Conservation (phyloP, 2,888 invertebrate genomes). For the Drosophila merina region DNA sequence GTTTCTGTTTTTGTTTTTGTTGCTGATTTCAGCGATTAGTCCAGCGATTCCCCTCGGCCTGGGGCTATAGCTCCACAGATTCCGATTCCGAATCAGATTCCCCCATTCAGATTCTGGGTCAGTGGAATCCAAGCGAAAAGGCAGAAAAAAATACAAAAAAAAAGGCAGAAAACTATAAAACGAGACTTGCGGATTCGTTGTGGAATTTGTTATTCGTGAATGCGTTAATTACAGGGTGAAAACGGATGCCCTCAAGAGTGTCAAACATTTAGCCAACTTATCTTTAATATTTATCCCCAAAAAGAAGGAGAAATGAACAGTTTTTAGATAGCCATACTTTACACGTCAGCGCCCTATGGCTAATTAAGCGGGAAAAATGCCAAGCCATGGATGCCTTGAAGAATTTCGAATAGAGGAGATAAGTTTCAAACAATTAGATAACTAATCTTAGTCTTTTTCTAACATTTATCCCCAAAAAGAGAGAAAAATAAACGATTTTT, state of each 20-base stretch:
- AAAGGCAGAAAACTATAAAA: not conserved
- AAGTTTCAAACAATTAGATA: too few relatives aligned
- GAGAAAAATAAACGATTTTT: too few relatives aligned
- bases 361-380: not conserved
- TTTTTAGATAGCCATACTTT: not conserved
- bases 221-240: conserved; percentile 10
- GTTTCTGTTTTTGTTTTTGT: conserved; percentile 2
- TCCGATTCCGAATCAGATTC: not conserved
- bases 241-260: not conserved
- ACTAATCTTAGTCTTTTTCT: too few relatives aligned
- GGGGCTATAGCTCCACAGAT: conserved; percentile 9
- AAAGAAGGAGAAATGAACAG: too few relatives aligned
- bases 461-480: too few relatives aligned
- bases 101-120: conserved; percentile 60
- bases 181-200: conserved; percentile 9
- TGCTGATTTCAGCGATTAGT: conserved; percentile 43
- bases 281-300: too few relatives aligned
- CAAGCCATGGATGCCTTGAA: too few relatives aligned
- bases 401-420: too few relatives aligned
- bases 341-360: not conserved
- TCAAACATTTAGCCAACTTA: too few relatives aligned
- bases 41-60: conserved; percentile 17
- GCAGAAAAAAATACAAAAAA: not conserved
- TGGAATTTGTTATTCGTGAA: conserved; percentile 16
- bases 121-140: conserved; percentile 56